Evolutionary conservation across 2,888 invertebrate species (phyloP), one percentile per base, ranked within the genome.

Genomic region (Drosophila hamatofila): DNA sequence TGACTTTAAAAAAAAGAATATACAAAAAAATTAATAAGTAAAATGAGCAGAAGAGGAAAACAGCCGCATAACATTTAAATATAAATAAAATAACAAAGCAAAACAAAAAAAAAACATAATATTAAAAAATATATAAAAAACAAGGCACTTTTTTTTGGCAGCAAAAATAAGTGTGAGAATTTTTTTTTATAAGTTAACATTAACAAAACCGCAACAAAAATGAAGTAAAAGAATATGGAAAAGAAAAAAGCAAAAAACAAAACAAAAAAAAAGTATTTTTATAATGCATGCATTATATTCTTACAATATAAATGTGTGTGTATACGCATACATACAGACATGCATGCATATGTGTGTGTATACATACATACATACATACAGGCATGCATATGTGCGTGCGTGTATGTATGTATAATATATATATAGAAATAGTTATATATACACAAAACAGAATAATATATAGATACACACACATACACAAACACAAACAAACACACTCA

Each of bases 221-320:
- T 54, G 57, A 77, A 80, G 59, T 37, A 65, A 75, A 55, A 27
- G 14, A 27, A 41, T 18, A 55, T 18, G 18, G 14, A 54, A 54
- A 52, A n/a, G n/a, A 4, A 69, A 78, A 66, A 44, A 3, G 21
- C 63, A 46, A 42, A 61, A 55, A 16, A 44, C 42, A 57, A 74
- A 61, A 59, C 65, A 59, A 78, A 67, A 76, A 85, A 78, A 75
- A 89, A 86, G 91, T 91, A 91, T 91, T 91, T 91, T 92, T 92
- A 91, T 92, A 91, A 91, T 91, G 90, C 92, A 92, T 92, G 92
- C 91, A 91, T 91, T 91, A 91, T 91, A 91, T 91, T 88, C 90
- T 81, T 91, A 91, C 90, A 83, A 80, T 87, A 89, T 81, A 83
- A 11, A 30, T 30, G 11, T 30, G 2, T 48, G 70, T 39, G 72